Base-by-base conservation (phyloP, 2,113 vertebrate species). In the Protobothrops flavoviridis region DNA sequence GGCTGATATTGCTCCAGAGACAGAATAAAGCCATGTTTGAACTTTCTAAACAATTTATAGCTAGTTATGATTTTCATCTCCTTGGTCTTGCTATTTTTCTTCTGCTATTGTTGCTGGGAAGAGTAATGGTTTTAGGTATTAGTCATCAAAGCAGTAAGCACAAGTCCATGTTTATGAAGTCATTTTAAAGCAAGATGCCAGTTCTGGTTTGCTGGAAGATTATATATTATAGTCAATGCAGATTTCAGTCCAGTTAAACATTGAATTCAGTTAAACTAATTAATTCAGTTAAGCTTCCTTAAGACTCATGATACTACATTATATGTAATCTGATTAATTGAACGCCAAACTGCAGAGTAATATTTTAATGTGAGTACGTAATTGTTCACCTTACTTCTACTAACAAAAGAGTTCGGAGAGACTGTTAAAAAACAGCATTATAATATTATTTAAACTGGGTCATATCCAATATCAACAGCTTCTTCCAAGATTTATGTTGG, bases 381-480 rank as follows among this genome's bases (percentile, higher is more conserved):
- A 85, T 10, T 52, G 12, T 11, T 1, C 4, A 11, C 55, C 2
- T 0, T 24, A 3, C 26, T n/a, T 89, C 85, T 13, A 64, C 57
- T 89, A 87, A 39, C 17, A 69, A 1, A 39, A 88, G 43, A 92
- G 0, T 1, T 91, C 2, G 0, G 33, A 81, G 85, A 10, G 17
- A 90, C 91, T 88, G 91, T 89, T 93, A 45, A 85, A 91, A 15
- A 2, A 29, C 87, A 91, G 2, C 88, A 91, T 17, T 45, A 88
- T 43, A 90, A 88, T 94, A 94, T 91, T 94, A 1, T 93, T 97
- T 96, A 93, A 90, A 93, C 93, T 97, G 96, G 96, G 96, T 92
- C 1, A 85, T 89, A 81, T 97, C 96, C 96, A 97, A 52, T 52
- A 88, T 95, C 55, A 94, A 93, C 95, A 95, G 93, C 94, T 89